These are phyloP conservation scores for Clistopyga incitator DNA, from an alignment of 2,888 invertebrate species.

Conservation along the genomic window DNA sequence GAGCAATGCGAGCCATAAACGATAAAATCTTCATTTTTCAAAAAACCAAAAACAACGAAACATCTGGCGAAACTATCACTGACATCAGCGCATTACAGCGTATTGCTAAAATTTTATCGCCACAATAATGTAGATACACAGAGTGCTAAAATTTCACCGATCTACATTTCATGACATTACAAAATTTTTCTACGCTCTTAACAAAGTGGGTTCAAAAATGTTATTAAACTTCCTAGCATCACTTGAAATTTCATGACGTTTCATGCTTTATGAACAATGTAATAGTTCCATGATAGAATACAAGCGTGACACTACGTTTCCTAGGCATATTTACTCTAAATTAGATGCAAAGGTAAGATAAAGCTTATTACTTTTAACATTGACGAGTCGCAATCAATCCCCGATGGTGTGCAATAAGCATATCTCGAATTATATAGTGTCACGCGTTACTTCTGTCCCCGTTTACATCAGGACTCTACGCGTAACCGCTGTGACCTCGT, in stretches of 20 bases:
- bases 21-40: constrained; percentile 8
- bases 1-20: constrained; percentile 28
- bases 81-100: neutral
- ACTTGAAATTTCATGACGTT: too few relatives aligned
- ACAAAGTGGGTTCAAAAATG: too few relatives aligned
- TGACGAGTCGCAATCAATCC: neutral
- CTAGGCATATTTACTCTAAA: neutral
- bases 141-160: too few relatives aligned
- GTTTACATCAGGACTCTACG: neutral
- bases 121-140: too few relatives aligned
- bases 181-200: too few relatives aligned
- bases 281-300: constrained; percentile 3
- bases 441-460: neutral
- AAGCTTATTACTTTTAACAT: constrained; percentile 7
- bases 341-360: neutral
- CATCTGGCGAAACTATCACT: neutral
- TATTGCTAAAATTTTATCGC: too few relatives aligned
- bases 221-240: too few relatives aligned
- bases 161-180: too few relatives aligned
- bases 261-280: too few relatives aligned
- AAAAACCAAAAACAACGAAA: neutral
- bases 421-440: neutral
- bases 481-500: neutral
- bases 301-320: neutral
- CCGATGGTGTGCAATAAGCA: neutral